Evolutionary conservation across 2,113 vertebrate genomes (phyloP), one percentile per base, ranked within the genome.

Genomic region (Hippolais icterina): DNA sequence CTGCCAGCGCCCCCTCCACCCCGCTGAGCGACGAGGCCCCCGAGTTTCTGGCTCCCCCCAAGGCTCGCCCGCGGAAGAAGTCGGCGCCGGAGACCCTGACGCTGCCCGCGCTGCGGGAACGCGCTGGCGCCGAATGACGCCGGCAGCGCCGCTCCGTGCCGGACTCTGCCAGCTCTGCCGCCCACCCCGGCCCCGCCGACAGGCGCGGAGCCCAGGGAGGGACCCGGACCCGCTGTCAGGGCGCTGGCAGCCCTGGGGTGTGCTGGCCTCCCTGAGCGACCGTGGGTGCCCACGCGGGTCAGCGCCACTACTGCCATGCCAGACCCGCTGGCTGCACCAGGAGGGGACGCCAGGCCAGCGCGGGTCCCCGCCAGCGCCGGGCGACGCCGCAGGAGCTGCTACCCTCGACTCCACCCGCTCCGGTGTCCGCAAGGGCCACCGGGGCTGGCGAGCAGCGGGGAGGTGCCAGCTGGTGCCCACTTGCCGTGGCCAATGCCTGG

Each of bases 1-100:
- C 97, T 0, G 83, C 97, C 94, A 97, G 97, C 13, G 93, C 96
- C 13, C 98, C 98, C 14, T 97, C 97, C 83, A 97, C 98, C 1
- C 98, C 98, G 0, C 95, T 98, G 61, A 87, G 94, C 37, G 94
- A 97, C 16, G 97, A 98, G 10, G 80, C 97, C 17, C 97, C 98
- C 4, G 97, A 98, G 15, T 98, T 98, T 93, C 98, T 98, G 65
- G 87, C 89, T 21, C 90, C 97, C 19, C 97, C 97, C 78, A 97
- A 97, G 87, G 95, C 96, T 59, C 93, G 97, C 46, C 97, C 95
- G 0, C 95, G 98, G 87, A 98, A 98, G 94, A 98, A 97, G 50
- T 98, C 98, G 0, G 98, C 97, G 0, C 98, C 98, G 2, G 97
- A 98, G 69, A 98, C 96, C 44, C 86, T 98, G 80, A 98, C 90